phyloP scores from a whole-genome alignment of 2,888 invertebrate species.

The Lobophora halterata region DNA sequence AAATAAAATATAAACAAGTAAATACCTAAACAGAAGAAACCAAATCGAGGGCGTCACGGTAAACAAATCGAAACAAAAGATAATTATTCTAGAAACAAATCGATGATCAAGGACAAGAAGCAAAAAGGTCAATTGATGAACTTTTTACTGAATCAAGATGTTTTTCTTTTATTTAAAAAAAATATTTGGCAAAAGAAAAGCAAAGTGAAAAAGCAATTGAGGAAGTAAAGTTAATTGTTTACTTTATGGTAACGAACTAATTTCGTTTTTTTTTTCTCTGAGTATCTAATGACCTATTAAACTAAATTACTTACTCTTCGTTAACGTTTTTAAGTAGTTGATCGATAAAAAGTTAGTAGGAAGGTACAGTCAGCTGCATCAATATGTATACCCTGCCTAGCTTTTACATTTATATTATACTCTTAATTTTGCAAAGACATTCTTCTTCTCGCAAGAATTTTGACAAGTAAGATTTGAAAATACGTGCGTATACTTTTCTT shows the following conservation, averaged over 20 bases:
- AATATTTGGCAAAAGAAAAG: conserved; percentile 15
- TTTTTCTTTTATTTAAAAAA: conserved; percentile 24
- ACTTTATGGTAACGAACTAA: neutral
- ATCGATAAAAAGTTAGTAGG: too few relatives aligned
- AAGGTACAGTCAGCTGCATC: too few relatives aligned
- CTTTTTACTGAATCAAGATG: conserved; percentile 26
- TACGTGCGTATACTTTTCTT: too few relatives aligned
- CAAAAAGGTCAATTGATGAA: conserved; percentile 39
- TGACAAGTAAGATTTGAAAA: too few relatives aligned
- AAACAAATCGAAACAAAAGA: conserved; percentile 37
- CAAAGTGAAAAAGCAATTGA: conserved; percentile 18
- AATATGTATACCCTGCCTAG: too few relatives aligned
- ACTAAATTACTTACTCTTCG: too few relatives aligned
- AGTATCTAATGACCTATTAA: too few relatives aligned
- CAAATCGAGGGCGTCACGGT: conserved; percentile 44
- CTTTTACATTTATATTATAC: too few relatives aligned
- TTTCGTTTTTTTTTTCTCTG: too few relatives aligned
- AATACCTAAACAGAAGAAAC: conserved; percentile 26
- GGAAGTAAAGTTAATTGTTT: conserved; percentile 17
- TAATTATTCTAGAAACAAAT: conserved; percentile 32
- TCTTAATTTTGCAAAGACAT: too few relatives aligned
- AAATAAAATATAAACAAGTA: neutral
- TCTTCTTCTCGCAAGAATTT: too few relatives aligned
- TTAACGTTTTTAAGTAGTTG: too few relatives aligned
- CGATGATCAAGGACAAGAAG: conserved; percentile 37